Percentiles rank a stretch among this genome's conserved stretches.
Evolutionary conservation across 2,888 invertebrate species (phyloP).

Genomic region (Luperina nickerlii): DNA sequence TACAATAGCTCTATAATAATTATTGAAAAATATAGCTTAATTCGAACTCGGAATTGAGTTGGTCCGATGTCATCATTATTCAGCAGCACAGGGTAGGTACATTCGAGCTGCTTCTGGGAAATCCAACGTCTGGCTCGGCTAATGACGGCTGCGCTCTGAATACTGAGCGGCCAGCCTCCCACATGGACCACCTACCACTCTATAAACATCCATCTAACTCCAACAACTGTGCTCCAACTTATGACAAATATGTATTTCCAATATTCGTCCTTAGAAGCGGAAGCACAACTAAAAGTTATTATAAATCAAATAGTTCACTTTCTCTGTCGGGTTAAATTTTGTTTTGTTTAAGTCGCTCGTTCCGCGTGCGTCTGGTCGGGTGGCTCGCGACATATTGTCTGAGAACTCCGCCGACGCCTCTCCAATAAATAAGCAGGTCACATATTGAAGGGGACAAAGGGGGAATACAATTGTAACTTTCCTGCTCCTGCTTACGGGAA

Average conservation of each 20-base stretch:
- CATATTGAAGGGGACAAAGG: constrained; percentile 89
- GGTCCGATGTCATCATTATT: constrained; percentile 84
- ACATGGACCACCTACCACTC: constrained; percentile 66
- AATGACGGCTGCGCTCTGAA: constrained; percentile 86
- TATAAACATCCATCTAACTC: constrained; percentile 56
- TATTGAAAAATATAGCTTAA: constrained; percentile 65
- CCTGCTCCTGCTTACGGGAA: constrained; percentile 84
- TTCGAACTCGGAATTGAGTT: constrained; percentile 76
- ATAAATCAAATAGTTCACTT: constrained; percentile 86
- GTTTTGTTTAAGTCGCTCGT: constrained; percentile 85
- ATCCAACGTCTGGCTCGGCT: constrained; percentile 86
- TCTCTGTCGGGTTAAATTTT: constrained; percentile 81
- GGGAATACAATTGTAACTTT: constrained; percentile 90
- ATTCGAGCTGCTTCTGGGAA: constrained; percentile 83
- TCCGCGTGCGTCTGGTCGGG: constrained; percentile 82
- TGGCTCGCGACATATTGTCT: constrained; percentile 89
- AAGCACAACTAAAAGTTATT: constrained; percentile 73
- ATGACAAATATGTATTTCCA: constrained; percentile 60
- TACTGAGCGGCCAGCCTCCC: constrained; percentile 79
- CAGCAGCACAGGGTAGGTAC: constrained; percentile 77
- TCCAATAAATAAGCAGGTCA: constrained; percentile 90
- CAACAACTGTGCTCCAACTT: constrained; percentile 36
- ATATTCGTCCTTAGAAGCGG: constrained; percentile 46
- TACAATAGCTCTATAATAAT: constrained; percentile 52
- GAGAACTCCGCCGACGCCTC: constrained; percentile 88